phyloP scores from a whole-genome alignment of 2,113 vertebrate genomes.

The western clawed frog (Xenopus tropicalis) region DNA sequence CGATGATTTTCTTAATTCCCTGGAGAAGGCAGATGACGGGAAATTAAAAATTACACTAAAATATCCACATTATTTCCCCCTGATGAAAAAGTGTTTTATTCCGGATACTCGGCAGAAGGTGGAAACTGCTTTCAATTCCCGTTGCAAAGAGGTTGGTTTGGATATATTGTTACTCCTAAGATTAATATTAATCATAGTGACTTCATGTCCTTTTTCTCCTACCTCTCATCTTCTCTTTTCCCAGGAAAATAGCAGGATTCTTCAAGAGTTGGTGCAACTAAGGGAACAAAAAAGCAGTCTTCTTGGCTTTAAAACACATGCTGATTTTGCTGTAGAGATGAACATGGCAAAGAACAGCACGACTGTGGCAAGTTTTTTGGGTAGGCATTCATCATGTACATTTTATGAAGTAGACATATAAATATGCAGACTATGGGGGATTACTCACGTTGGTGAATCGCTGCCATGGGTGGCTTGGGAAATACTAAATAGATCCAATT shows the following conservation, averaged over 20 bases:
- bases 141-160: conserved; percentile 82
- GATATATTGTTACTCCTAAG: rapidly evolving
- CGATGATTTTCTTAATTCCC: conserved; percentile 85
- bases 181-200: neutral
- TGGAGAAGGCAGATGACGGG: conserved; percentile 79
- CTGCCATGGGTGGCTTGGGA: too few relatives aligned
- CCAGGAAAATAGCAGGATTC: conserved; percentile 86
- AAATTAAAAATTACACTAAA: conserved; percentile 90
- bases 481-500: too few relatives aligned
- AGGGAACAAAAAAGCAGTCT: conserved; percentile 79
- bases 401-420: neutral
- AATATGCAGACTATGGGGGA: neutral
- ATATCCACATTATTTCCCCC: conserved; percentile 94
- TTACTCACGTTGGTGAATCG: too few relatives aligned
- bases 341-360: conserved; percentile 89
- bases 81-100: conserved; percentile 92
- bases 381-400: conserved; percentile 55
- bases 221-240: neutral
- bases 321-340: conserved; percentile 95
- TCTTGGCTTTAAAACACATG: conserved; percentile 84
- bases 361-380: conserved; percentile 81
- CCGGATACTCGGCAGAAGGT: conserved; percentile 82
- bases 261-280: conserved; percentile 85
- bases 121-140: conserved; percentile 92
- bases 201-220: neutral